Base-by-base conservation (phyloP, 2,888 invertebrate species). In the Polymixis flavicincta region DNA sequence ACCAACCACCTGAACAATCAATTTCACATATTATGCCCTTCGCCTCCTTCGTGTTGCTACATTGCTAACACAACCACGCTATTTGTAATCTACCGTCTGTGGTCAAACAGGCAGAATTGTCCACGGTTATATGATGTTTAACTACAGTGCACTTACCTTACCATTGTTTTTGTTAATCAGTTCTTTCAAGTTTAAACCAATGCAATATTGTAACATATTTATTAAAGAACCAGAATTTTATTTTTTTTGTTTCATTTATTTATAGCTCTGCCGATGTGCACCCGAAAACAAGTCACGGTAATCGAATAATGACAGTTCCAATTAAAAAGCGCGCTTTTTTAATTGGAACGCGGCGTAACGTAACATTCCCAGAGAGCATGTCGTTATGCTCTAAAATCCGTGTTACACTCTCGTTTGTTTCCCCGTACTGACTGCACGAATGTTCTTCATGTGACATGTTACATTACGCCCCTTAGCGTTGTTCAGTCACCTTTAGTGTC, bases 171-270 rank as follows among this genome's bases (percentile, higher is more conserved):
- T 77, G 65, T 82, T 76, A 63, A 78, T 71, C 60, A 79, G 72
- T 76, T 76, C 79, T 80, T 76, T 76, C 79, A 83, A 82, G 74
- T 82, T 85, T 85, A 87, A 83, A 81, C 86, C 78, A 87, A 90
- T 91, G 89, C 89, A 90, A 90, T 90, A 88, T 88, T 89, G 86
- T 88, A 87, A 90, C 86, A 87, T 87, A 90, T 91, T 90, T 89
- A 92, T 89, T 92, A 92, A 92, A 92, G 81, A 84, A 85, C 87
- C 85, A 85, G 87, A 88, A 79, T 45, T 74, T n/a, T 50, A 13
- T 32, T 59, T 54, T 52, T 52, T 68, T 3, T 50, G 57, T 84
- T 82, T 75, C 59, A 61, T 76, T 65, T 50, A 11, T 22, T 5
- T 22, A 28, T 32, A 14, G 9, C 28, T 32, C 22, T 64, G 19